Evolutionary conservation across 2,797 vertebrate species (phyloP).

Genomic region (Salarias fasciatus): DNA sequence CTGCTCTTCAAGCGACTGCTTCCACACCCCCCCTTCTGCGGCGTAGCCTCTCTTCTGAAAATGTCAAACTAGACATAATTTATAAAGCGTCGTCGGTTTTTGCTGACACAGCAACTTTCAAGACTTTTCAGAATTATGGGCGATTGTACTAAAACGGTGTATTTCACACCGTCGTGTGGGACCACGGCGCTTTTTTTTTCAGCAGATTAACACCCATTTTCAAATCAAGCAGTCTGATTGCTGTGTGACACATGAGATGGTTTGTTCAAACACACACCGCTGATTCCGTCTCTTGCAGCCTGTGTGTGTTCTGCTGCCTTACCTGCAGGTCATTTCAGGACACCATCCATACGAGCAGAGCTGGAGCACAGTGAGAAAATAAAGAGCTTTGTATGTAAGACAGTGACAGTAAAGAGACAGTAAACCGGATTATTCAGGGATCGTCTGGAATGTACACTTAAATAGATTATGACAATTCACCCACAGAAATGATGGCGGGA

Average conservation of each 20-base stretch:
- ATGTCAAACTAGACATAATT: background rate
- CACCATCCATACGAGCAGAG: background rate
- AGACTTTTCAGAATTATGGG: background rate
- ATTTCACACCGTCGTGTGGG: no score
- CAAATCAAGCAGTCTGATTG: background rate
- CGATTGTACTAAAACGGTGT: no score
- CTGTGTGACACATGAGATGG: background rate
- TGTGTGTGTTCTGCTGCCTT: background rate
- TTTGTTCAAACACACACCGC: background rate
- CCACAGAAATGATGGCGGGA: conserved; percentile 19
- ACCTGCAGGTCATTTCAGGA: background rate
- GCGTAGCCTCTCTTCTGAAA: background rate
- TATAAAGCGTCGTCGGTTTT: background rate
- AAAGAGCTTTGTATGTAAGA: conserved; percentile 13
- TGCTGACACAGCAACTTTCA: background rate
- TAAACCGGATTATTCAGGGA: conserved; percentile 7
- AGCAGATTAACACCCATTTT: background rate
- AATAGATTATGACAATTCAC: background rate
- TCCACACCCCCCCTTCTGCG: background rate
- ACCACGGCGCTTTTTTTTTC: no score
- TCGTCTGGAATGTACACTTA: background rate
- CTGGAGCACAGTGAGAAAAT: background rate
- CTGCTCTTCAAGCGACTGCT: background rate
- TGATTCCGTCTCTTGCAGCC: background rate
- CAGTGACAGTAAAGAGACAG: background rate